Conservation (phyloP, 2,113 vertebrate genomes). For the Protobothrops flavoviridis region DNA sequence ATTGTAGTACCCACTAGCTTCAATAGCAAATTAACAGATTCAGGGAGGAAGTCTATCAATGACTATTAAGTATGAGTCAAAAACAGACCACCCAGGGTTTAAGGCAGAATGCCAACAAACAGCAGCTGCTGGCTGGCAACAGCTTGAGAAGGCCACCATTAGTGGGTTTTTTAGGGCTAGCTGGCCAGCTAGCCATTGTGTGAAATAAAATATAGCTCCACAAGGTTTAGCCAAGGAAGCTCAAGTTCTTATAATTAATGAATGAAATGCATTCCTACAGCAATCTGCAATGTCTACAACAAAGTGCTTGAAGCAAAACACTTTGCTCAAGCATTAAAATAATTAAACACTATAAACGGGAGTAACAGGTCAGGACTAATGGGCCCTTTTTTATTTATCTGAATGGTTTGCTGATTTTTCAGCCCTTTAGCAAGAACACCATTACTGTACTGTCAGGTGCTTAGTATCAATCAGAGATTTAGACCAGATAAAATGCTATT, state of each 20-base stretch:
- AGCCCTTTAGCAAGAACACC: background rate
- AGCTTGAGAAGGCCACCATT: background rate
- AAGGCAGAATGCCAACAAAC: background rate
- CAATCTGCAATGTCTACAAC: background rate
- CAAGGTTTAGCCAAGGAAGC: background rate
- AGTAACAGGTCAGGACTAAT: background rate
- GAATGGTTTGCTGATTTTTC: background rate
- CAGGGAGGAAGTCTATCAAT: background rate
- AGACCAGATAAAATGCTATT: background rate
- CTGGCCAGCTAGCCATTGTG: background rate
- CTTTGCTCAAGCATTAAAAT: background rate
- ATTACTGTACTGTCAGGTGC: background rate
- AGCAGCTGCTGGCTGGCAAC: background rate
- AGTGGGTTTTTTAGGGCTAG: background rate
- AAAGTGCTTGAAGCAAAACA: background rate
- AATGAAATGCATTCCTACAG: background rate
- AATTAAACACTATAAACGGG: background rate
- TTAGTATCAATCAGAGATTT: background rate
- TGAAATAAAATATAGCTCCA: background rate
- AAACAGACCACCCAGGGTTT: background rate
- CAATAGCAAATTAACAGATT: background rate
- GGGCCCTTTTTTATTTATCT: background rate
- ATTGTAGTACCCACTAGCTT: background rate
- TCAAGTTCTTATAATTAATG: constrained; percentile 25
- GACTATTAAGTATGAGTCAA: background rate